A percentile compares a stretch with the other conserved stretches of the same genome.
phyloP scores from a whole-genome alignment of 2,888 invertebrate genomes.

The Anoplius nigerrimus region DNA sequence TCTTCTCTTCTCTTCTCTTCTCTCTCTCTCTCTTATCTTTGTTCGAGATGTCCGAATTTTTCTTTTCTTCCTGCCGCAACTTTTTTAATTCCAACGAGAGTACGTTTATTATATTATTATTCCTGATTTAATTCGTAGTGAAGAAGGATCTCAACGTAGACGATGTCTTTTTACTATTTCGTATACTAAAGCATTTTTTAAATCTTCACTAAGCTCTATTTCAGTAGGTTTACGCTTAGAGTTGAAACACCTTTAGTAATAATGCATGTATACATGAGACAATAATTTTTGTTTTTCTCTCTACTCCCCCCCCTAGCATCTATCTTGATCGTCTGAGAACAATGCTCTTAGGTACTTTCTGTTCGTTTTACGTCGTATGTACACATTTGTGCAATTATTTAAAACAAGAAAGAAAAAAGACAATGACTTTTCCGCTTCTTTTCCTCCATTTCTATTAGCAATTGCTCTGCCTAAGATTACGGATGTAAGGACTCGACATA shows the following conservation, averaged over 20 bases:
- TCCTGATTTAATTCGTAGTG: slow-evolving; percentile 39
- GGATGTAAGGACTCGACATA: not conserved
- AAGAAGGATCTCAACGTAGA: slow-evolving; percentile 52
- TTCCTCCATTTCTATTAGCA: no score
- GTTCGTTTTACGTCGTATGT: not conserved
- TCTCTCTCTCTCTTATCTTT: not conserved
- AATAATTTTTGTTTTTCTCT: slow-evolving; percentile 34
- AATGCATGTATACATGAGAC: slow-evolving; percentile 49
- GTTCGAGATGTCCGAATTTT: not conserved
- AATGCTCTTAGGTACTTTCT: slow-evolving; percentile 19
- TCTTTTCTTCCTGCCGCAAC: not conserved
- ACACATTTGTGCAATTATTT: no score
- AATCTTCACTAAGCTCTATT: slow-evolving; percentile 36
- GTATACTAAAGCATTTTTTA: slow-evolving; percentile 34
- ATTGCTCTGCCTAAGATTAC: no score
- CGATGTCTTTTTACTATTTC: slow-evolving; percentile 48
- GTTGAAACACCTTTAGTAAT: slow-evolving; percentile 42
- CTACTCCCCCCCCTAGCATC: slow-evolving; percentile 12
- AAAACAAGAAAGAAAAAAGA: no score
- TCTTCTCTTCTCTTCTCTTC: not conserved
- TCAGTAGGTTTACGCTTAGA: slow-evolving; percentile 49
- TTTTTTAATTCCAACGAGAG: slow-evolving; percentile 11
- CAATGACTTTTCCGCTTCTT: no score
- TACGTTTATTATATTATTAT: slow-evolving; percentile 26
- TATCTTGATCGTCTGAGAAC: slow-evolving; percentile 26